Conservation (phyloP, 1,140 invertebrate genomes). For the Drosophila miranda region DNA sequence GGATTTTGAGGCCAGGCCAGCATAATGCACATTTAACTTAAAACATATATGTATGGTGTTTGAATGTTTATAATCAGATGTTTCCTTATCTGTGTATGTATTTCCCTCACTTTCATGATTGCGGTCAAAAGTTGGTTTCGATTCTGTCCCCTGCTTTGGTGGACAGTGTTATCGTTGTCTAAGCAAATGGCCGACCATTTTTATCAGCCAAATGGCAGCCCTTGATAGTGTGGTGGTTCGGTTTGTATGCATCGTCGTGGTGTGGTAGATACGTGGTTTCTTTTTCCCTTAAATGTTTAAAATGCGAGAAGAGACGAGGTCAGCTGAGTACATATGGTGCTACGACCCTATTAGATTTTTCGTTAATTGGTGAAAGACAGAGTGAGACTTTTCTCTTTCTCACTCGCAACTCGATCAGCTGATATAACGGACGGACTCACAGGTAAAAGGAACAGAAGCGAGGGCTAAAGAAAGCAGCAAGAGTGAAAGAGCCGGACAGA, state of each 20-base stretch:
- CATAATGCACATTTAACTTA: neutral
- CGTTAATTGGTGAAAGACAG: slow-evolving; percentile 12
- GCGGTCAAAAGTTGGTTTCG: neutral
- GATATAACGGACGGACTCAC: slow-evolving; percentile 36
- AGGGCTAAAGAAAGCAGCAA: neutral
- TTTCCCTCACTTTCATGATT: no score
- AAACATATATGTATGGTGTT: no score
- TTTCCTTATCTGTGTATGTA: no score
- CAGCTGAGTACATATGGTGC: slow-evolving; percentile 23
- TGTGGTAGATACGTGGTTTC: neutral
- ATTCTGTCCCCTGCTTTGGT: slow-evolving; percentile 1
- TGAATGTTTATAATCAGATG: neutral
- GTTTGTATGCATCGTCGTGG: neutral
- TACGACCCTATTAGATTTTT: slow-evolving; percentile 31
- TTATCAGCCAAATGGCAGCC: slow-evolving; percentile 26
- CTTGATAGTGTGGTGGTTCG: neutral
- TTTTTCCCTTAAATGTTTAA: slow-evolving; percentile 1
- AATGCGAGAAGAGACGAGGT: slow-evolving; percentile 10
- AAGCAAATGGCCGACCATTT: slow-evolving; percentile 31
- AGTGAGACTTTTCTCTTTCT: neutral
- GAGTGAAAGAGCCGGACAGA: slow-evolving; percentile 11
- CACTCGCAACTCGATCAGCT: slow-evolving; percentile 55
- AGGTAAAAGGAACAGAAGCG: slow-evolving; percentile 31
- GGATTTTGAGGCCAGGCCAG: slow-evolving; percentile 6
- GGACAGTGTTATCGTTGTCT: slow-evolving; percentile 37